Evolutionary conservation across 2,797 vertebrate species (phyloP).

Genomic region (Propithecus perrieri): DNA sequence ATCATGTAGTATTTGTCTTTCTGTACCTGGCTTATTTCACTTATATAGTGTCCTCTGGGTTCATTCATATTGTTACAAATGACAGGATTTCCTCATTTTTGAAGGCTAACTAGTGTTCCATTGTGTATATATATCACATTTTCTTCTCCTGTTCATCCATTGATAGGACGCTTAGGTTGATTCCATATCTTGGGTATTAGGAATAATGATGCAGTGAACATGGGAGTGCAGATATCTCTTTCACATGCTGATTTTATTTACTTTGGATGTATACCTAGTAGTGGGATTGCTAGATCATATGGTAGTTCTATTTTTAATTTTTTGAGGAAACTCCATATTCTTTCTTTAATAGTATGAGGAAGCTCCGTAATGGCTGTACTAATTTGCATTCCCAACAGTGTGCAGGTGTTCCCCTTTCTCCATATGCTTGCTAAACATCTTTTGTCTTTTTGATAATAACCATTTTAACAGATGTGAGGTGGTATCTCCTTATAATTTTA

Average conservation of each 20-base stretch:
- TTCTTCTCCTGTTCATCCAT: background rate
- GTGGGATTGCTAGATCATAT: background rate
- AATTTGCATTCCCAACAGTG: background rate
- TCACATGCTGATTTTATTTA: background rate
- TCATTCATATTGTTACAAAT: background rate
- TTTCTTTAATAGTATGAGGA: background rate
- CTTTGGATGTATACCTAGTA: background rate
- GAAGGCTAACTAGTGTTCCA: background rate
- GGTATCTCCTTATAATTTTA: background rate
- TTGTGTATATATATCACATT: background rate
- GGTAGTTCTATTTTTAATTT: background rate
- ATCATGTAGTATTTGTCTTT: background rate
- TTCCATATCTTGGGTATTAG: background rate
- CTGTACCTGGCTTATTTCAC: background rate
- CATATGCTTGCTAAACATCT: background rate
- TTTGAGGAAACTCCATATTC: background rate
- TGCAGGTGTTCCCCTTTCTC: background rate
- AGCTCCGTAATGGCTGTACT: background rate
- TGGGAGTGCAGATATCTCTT: background rate
- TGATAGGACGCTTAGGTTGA: background rate
- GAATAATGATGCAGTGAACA: background rate
- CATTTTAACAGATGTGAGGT: background rate
- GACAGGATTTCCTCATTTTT: background rate
- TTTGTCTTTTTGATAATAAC: background rate
- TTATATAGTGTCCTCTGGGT: background rate